Percentiles rank a stretch among this genome's conserved stretches.
These are phyloP conservation scores for Tachysurus fulvidraco DNA, from an alignment of 2,113 vertebrate genomes.

Conservation along the genomic window DNA sequence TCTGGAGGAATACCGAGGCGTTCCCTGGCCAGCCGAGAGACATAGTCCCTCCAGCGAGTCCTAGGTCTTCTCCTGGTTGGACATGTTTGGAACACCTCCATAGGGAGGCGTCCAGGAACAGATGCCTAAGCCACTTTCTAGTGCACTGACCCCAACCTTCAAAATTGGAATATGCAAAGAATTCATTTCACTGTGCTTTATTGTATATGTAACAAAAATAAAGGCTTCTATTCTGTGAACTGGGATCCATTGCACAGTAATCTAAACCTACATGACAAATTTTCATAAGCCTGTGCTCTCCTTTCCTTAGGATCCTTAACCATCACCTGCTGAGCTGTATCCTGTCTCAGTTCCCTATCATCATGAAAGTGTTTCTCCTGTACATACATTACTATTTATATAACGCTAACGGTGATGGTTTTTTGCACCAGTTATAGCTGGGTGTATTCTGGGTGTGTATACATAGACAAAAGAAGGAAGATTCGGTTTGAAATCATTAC, in stretches of 20 bases:
- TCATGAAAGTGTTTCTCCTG: neutral
- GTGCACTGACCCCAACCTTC: too few relatives aligned
- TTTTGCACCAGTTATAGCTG: conserved; percentile 16
- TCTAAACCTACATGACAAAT: neutral
- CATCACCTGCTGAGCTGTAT: neutral
- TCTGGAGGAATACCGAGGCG: too few relatives aligned
- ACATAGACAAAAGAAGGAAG: neutral
- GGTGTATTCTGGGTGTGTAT: neutral
- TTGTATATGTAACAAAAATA: too few relatives aligned
- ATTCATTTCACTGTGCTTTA: too few relatives aligned
- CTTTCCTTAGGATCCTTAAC: neutral
- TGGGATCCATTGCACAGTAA: neutral
- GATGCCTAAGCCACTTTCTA: too few relatives aligned
- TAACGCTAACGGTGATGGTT: neutral
- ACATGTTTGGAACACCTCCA: too few relatives aligned
- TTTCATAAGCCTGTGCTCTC: neutral
- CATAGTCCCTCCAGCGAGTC: too few relatives aligned
- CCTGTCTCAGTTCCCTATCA: neutral
- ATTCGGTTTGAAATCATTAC: conserved; percentile 11
- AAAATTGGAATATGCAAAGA: too few relatives aligned
- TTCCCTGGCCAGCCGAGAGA: too few relatives aligned
- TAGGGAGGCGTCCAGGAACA: too few relatives aligned
- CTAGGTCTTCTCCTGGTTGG: too few relatives aligned
- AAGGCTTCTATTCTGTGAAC: too few relatives aligned
- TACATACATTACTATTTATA: neutral